phyloP scores from a whole-genome alignment of 1,140 invertebrate genomes.

The Drosophila rhopaloa region DNA sequence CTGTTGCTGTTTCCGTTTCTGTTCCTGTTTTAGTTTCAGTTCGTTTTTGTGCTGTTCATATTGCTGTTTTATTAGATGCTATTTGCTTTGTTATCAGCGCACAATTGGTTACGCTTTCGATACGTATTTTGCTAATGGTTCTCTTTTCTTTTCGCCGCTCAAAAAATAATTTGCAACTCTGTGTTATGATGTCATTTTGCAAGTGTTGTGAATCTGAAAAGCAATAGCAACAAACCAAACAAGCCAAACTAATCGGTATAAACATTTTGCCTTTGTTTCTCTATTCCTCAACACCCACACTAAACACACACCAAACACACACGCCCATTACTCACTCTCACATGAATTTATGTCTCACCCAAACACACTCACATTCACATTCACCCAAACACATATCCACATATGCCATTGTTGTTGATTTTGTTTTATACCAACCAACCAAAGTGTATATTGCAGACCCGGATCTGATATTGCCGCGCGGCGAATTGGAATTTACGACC shows the following conservation, averaged over 20 bases:
- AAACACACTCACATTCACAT: conserved; percentile 12
- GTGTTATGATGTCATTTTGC: conserved; percentile 71
- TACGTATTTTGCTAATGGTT: conserved; percentile 72
- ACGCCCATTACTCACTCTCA: conserved; percentile 42
- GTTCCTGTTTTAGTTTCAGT: conserved; percentile 4
- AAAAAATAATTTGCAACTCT: conserved; percentile 73
- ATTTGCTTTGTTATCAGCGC: conserved; percentile 64
- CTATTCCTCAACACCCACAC: conserved; percentile 23
- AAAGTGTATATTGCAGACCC: conserved; percentile 85
- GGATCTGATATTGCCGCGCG: conserved; percentile 84
- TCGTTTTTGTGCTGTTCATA: conserved; percentile 25
- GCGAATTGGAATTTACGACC: conserved; percentile 85
- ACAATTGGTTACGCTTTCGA: conserved; percentile 73
- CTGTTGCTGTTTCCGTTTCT: conserved; percentile 19
- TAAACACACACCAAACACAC: conserved; percentile 25
- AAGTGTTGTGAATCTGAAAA: conserved; percentile 69
- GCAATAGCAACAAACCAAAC: conserved; percentile 31
- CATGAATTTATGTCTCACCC: conserved; percentile 59
- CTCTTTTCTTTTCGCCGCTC: conserved; percentile 64
- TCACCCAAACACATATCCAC: conserved; percentile 12
- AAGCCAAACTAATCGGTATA: conserved; percentile 76
- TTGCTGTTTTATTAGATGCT: conserved; percentile 45
- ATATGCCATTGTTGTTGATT: conserved; percentile 72
- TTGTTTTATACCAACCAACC: conserved; percentile 82
- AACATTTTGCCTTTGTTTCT: conserved; percentile 64